Percentiles rank a stretch among this genome's conserved stretches.
Conservation (phyloP, 2,797 vertebrate genomes). For the Poecilia picta region DNA sequence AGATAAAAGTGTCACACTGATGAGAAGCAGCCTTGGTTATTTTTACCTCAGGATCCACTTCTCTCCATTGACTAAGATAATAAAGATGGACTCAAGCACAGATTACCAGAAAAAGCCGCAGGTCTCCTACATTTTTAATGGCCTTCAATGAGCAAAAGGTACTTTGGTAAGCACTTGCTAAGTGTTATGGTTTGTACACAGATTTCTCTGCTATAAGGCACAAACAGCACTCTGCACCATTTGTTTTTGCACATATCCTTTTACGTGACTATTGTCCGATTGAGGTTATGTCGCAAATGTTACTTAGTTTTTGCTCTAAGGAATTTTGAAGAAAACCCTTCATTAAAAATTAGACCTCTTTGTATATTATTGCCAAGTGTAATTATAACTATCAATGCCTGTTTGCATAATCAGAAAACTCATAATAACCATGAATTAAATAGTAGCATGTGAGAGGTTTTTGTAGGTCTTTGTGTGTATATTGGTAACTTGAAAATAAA, state of each 20-base stretch:
- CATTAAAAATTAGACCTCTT: not conserved
- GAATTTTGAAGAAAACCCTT: not conserved
- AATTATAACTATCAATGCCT: not conserved
- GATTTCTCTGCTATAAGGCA: conserved; percentile 9
- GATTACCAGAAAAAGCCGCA: conserved; percentile 68
- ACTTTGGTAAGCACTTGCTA: conserved; percentile 84
- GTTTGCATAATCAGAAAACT: not conserved
- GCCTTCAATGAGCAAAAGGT: conserved; percentile 65
- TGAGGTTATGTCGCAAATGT: not conserved
- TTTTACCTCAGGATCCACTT: conserved; percentile 84
- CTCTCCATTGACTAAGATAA: conserved; percentile 81
- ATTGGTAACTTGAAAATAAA: not conserved
- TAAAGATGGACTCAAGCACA: conserved; percentile 76
- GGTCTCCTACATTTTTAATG: conserved; percentile 64
- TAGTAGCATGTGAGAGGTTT: not conserved
- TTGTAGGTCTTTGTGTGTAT: not conserved
- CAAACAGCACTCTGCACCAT: conserved; percentile 57
- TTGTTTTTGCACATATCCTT: not conserved
- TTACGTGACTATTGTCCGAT: not conserved
- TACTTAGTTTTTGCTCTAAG: not conserved
- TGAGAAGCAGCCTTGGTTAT: conserved; percentile 82
- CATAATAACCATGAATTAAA: not conserved
- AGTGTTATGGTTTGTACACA: conserved; percentile 73
- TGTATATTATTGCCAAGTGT: not conserved
- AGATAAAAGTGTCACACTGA: conserved; percentile 80